Conservation (phyloP, 2,113 vertebrate species). For the Leptosomus discolor region DNA sequence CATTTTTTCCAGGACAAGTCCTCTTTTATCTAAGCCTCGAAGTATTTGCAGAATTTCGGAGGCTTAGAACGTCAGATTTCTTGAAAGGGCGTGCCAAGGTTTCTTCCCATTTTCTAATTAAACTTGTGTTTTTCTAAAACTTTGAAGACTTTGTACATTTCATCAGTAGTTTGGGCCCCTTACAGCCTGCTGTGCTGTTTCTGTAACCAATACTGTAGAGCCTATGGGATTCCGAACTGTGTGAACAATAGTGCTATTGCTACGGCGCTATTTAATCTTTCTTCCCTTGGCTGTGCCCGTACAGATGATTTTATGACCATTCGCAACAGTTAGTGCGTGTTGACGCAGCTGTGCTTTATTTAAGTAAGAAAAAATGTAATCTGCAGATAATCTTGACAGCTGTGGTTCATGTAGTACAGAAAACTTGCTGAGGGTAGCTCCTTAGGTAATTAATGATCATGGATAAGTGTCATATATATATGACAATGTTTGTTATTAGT, state of each 20-base stretch:
- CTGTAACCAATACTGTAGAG: background rate
- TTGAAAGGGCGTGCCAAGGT: background rate
- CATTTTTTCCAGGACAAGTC: background rate
- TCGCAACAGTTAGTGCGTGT: background rate
- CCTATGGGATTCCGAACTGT: background rate
- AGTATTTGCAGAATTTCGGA: constrained; percentile 9
- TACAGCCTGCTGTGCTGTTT: background rate
- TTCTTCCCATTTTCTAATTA: constrained; percentile 4
- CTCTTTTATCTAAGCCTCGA: background rate
- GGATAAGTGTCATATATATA: background rate
- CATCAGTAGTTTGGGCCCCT: background rate
- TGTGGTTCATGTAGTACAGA: background rate
- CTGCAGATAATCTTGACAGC: constrained; percentile 21
- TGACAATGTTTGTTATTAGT: constrained; percentile 14
- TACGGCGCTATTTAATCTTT: background rate
- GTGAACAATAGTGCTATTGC: constrained; percentile 17
- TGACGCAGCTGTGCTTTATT: constrained; percentile 51
- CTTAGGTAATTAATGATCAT: background rate
- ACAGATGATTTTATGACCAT: constrained; percentile 11
- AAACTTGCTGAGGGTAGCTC: background rate
- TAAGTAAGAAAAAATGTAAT: constrained; percentile 27
- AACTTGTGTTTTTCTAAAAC: background rate
- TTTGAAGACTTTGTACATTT: background rate
- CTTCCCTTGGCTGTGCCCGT: background rate
- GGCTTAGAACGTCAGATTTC: background rate